A percentile compares a stretch with the other conserved stretches of the same genome.
These are phyloP conservation scores for Antedon bifida DNA, from an alignment of 35 echinoderm and acorn worm genomes.

Conservation along the genomic window DNA sequence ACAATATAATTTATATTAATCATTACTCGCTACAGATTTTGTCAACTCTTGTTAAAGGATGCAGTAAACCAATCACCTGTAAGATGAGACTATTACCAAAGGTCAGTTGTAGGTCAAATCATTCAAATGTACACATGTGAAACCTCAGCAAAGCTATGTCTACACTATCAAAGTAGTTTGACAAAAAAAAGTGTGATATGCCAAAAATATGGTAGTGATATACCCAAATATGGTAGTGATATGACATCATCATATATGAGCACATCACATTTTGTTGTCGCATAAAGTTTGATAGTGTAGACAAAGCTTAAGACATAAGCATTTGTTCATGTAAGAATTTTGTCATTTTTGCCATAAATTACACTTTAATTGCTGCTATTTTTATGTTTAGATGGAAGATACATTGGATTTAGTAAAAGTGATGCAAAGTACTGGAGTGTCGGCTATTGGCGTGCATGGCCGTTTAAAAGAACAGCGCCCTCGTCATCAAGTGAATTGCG, in stretches of 20 bases:
- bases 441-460: conserved; percentile 73
- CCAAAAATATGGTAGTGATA: too few species aligned
- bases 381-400: conserved; percentile 96
- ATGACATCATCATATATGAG: too few species aligned
- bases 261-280: too few species aligned
- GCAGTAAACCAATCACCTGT: conserved; percentile 63
- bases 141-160: too few species aligned
- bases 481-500: conserved; percentile 55
- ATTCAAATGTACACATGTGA: not conserved
- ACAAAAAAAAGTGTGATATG: too few species aligned
- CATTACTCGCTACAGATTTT: conserved; percentile 38
- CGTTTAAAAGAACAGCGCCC: conserved; percentile 63
- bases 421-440: conserved; percentile 79
- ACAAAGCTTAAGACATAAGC: too few species aligned
- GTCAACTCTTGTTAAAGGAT: conserved; percentile 52
- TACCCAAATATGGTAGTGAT: too few species aligned
- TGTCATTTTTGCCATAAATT: not conserved
- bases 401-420: conserved; percentile 49
- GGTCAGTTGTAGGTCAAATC: conserved; percentile 34
- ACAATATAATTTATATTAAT: too few species aligned
- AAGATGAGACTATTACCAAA: conserved; percentile 76
- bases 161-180: too few species aligned
- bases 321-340: too few species aligned
- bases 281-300: too few species aligned
- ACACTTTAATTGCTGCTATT: too few species aligned